phyloP scores from a whole-genome alignment of 2,113 vertebrate genomes.

The Corapipo altera region DNA sequence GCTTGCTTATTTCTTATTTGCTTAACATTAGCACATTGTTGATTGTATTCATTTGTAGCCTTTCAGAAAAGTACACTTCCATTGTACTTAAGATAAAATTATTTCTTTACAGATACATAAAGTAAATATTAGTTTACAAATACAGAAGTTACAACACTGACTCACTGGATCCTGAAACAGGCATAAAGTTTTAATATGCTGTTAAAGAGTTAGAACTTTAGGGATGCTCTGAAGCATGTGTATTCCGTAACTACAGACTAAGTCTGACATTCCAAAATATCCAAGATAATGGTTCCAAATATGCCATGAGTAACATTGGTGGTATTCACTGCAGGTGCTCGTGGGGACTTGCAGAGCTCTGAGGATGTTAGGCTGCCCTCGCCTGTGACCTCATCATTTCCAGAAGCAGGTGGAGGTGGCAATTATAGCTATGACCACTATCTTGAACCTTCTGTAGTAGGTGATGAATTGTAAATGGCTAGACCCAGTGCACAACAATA shows the following conservation, averaged over 20 bases:
- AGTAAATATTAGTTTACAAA: neutral
- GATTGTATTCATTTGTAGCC: neutral
- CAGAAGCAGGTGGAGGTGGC: conserved; percentile 85
- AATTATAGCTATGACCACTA: conserved; percentile 84
- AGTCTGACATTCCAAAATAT: neutral
- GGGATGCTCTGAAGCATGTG: neutral
- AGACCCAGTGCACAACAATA: conserved; percentile 82
- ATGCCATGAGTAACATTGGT: neutral
- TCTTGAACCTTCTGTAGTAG: conserved; percentile 80
- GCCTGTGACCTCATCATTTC: conserved; percentile 84
- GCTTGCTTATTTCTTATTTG: neutral
- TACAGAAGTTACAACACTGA: neutral
- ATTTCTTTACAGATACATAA: neutral
- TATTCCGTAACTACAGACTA: neutral
- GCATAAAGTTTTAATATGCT: neutral
- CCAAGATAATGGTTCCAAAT: neutral
- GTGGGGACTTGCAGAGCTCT: conserved; percentile 37
- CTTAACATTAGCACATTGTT: neutral
- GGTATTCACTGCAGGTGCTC: neutral
- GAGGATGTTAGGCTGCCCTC: conserved; percentile 70
- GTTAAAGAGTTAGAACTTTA: neutral
- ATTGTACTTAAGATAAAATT: neutral
- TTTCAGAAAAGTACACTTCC: neutral
- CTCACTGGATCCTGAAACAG: neutral
- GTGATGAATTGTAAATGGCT: conserved; percentile 93